These are phyloP conservation scores for Agriopis leucophaearia DNA, from an alignment of 2,888 invertebrate species.

Conservation along the genomic window DNA sequence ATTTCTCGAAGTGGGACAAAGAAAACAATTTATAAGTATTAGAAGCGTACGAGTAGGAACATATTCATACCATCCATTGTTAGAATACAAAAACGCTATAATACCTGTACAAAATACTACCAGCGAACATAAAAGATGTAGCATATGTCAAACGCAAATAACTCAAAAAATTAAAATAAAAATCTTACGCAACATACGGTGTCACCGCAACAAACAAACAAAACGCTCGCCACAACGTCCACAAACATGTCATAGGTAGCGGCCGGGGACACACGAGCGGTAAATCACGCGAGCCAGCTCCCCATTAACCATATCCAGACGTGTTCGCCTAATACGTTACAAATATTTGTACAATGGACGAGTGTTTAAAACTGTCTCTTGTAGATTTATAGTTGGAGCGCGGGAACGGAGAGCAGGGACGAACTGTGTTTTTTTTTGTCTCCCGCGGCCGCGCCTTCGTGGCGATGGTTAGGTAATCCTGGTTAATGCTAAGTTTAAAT, in stretches of 20 bases:
- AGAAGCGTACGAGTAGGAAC: too few relatives aligned
- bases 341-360: slow-evolving; percentile 63
- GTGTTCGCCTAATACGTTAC: slow-evolving; percentile 60
- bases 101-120: not conserved
- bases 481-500: too few relatives aligned
- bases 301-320: slow-evolving; percentile 44
- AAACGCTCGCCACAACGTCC: slow-evolving; percentile 29
- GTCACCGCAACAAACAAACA: slow-evolving; percentile 26
- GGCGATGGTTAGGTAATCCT: too few relatives aligned
- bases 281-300: slow-evolving; percentile 58
- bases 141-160: not conserved
- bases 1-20: too few relatives aligned
- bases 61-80: too few relatives aligned
- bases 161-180: slow-evolving; percentile 1
- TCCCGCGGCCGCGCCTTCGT: too few relatives aligned
- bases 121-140: not conserved
- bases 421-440: slow-evolving; percentile 29
- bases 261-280: slow-evolving; percentile 45
- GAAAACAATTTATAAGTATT: too few relatives aligned
- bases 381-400: slow-evolving; percentile 56
- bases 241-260: slow-evolving; percentile 50
- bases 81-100: not conserved
- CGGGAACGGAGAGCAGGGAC: slow-evolving; percentile 36
- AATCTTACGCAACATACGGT: slow-evolving; percentile 37
- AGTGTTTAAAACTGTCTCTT: slow-evolving; percentile 62